Percentiles rank a stretch among this genome's conserved stretches.
phyloP scores from a whole-genome alignment of 2,888 invertebrate genomes.

The Cistogaster globosa region DNA sequence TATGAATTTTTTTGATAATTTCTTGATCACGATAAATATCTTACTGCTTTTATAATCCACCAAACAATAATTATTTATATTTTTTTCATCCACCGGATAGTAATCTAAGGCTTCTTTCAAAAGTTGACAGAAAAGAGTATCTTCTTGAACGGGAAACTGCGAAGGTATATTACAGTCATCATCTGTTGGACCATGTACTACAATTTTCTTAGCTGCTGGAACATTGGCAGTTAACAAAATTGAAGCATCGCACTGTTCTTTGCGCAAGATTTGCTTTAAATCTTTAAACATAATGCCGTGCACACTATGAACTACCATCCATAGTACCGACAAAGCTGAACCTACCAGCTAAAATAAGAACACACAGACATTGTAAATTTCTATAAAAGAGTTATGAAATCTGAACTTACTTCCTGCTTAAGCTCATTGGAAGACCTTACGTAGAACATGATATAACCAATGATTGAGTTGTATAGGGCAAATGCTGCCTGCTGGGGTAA shows the following conservation, averaged over 20 bases:
- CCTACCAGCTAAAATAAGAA: constrained; percentile 87
- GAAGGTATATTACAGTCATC: constrained; percentile 98
- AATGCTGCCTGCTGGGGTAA: constrained; percentile 99
- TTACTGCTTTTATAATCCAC: constrained; percentile 99
- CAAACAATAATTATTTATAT: constrained; percentile 95
- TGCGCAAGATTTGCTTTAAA: constrained; percentile 97
- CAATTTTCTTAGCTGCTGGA: constrained; percentile 99
- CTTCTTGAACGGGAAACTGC: constrained; percentile 99
- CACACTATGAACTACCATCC: constrained; percentile 99
- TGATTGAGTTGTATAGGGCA: constrained; percentile 98
- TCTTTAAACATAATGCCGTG: constrained; percentile 99
- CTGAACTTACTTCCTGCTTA: constrained; percentile 89
- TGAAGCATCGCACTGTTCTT: constrained; percentile 99
- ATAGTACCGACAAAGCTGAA: constrained; percentile 95
- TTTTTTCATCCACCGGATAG: constrained; percentile 96
- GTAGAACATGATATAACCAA: constrained; percentile 99
- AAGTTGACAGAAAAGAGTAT: constrained; percentile 97
- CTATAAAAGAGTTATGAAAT: not conserved
- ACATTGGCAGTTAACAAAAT: constrained; percentile 99
- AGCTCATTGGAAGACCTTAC: constrained; percentile 98
- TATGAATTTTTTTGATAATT: not conserved
- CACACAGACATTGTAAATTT: not conserved
- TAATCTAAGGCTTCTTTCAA: constrained; percentile 98
- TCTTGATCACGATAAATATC: constrained; percentile 74
- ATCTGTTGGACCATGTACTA: constrained; percentile 94